These are phyloP conservation scores for Augiades crinisus DNA, from an alignment of 2,888 invertebrate genomes.

Conservation along the genomic window DNA sequence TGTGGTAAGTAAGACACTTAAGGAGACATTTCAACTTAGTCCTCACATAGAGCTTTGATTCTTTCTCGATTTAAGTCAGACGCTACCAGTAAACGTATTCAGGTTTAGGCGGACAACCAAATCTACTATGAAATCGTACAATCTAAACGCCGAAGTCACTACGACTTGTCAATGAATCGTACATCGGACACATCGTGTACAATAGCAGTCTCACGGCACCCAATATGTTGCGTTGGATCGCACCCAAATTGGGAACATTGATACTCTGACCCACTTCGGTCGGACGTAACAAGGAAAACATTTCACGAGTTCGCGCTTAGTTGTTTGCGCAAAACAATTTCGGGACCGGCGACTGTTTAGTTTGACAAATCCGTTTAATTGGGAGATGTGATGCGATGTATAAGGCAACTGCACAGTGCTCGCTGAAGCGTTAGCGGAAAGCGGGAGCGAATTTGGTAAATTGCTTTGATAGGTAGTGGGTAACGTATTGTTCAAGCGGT, in stretches of 20 bases:
- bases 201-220: background rate
- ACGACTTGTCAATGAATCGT: conserved; percentile 7
- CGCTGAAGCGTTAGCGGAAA: background rate
- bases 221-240: conserved; percentile 17
- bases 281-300: conserved; percentile 23
- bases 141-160: too few relatives aligned
- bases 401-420: background rate
- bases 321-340: conserved; percentile 20
- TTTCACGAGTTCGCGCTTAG: conserved; percentile 23
- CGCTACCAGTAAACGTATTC: too few relatives aligned
- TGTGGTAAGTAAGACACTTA: too few relatives aligned
- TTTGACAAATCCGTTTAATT: conserved; percentile 27
- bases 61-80: too few relatives aligned
- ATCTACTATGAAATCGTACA: too few relatives aligned
- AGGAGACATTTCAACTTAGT: too few relatives aligned
- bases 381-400: background rate
- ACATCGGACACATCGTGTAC: too few relatives aligned
- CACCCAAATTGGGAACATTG: conserved; percentile 15
- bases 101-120: too few relatives aligned
- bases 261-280: conserved; percentile 13
- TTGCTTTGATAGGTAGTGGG: too few relatives aligned
- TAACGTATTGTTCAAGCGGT: too few relatives aligned
- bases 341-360: conserved; percentile 14
- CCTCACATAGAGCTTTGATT: too few relatives aligned
- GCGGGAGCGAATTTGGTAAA: background rate